phyloP scores from a whole-genome alignment of 2,888 invertebrate species.

The Cremastinae sp. region DNA sequence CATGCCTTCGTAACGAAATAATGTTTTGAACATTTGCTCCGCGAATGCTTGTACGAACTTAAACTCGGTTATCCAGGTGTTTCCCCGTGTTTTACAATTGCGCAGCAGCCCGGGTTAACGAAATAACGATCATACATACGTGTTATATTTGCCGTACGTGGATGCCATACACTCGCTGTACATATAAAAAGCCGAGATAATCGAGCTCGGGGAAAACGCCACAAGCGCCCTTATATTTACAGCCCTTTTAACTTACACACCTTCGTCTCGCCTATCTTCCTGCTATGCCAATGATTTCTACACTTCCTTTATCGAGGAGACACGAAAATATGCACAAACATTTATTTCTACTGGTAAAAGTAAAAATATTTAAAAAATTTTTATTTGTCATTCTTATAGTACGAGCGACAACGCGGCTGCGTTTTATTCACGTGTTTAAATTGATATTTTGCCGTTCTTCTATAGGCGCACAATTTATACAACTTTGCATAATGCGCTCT shows the following conservation, averaged over 20 bases:
- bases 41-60: conserved; percentile 1
- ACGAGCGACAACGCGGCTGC: too few species aligned
- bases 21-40: conserved; percentile 19
- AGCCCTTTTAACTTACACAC: neutral
- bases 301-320: conserved; percentile 11
- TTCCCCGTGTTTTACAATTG: neutral
- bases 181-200: conserved; percentile 13
- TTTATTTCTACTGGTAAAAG: too few species aligned
- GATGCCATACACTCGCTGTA: neutral
- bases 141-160: neutral
- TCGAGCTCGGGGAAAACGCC: neutral
- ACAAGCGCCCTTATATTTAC: neutral
- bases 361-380: too few species aligned
- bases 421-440: too few species aligned
- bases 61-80: conserved; percentile 12
- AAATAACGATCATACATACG: conserved; percentile 3
- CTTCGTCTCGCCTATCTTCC: conserved; percentile 9
- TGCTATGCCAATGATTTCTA: neutral
- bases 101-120: neutral
- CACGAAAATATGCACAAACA: too few species aligned
- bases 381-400: too few species aligned
- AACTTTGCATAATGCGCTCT: too few species aligned
- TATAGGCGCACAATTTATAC: too few species aligned
- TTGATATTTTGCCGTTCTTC: too few species aligned
- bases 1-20: conserved; percentile 15